Percentiles rank a stretch among this genome's conserved stretches.
Conservation (phyloP, 2,113 vertebrate species). For the zebrafish (Danio rerio) region DNA sequence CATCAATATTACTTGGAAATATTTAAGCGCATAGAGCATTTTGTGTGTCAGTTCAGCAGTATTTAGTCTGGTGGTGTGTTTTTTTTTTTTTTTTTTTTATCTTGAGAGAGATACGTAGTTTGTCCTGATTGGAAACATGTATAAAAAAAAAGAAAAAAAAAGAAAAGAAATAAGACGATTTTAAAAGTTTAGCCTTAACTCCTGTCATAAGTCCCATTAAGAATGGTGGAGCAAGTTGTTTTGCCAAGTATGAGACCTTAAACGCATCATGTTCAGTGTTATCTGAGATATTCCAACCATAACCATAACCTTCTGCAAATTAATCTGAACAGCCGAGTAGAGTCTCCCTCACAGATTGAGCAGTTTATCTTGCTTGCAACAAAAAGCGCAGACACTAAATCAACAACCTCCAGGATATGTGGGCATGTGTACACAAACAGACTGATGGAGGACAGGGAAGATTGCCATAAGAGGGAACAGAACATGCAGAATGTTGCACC, state of each 20-base stretch:
- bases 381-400: not conserved
- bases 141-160: not conserved
- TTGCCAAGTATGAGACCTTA: not conserved
- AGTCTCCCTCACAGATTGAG: not conserved
- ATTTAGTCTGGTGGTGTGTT: not conserved
- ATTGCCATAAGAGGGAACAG: not conserved
- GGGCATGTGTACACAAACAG: not conserved
- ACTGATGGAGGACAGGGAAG: constrained; percentile 3
- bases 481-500: constrained; percentile 15
- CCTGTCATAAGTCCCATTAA: not conserved
- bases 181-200: not conserved
- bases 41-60: constrained; percentile 1
- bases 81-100: not conserved
- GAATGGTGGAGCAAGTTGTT: not conserved
- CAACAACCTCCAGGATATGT: not conserved
- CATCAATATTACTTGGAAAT: constrained; percentile 10
- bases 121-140: not conserved
- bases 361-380: not conserved
- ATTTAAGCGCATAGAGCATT: not conserved
- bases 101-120: not conserved
- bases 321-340: not conserved
- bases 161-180: not conserved
- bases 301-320: not conserved
- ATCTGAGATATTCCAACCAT: not conserved
- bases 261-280: not conserved